Evolutionary conservation across 2,888 invertebrate species (phyloP).

Genomic region (Ceriagrion tenellum): DNA sequence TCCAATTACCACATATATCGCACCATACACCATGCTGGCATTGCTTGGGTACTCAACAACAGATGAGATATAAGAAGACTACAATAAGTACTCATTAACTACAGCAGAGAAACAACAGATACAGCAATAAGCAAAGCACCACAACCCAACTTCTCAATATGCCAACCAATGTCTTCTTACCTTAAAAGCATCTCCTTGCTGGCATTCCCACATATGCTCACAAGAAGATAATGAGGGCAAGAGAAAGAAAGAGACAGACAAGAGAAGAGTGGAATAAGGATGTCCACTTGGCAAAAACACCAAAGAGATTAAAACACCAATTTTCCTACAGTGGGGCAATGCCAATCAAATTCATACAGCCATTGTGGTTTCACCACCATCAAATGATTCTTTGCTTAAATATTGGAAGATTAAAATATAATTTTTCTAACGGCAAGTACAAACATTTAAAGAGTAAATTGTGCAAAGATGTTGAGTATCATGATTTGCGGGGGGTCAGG

Average conservation of each 20-base stretch:
- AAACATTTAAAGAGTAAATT: too few species aligned
- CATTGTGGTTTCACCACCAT: neutral
- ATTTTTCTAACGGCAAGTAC: too few species aligned
- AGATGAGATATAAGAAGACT: neutral
- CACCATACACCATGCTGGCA: neutral
- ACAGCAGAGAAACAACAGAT: neutral
- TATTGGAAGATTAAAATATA: too few species aligned
- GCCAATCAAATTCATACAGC: neutral
- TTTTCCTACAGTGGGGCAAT: neutral
- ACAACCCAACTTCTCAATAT: neutral
- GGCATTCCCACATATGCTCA: conserved; percentile 60
- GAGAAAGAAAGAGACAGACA: conserved; percentile 57
- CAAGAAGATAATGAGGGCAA: conserved; percentile 59
- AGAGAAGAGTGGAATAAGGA: conserved; percentile 57
- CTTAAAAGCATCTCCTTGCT: conserved; percentile 47
- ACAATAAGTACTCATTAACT: neutral
- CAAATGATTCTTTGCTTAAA: neutral
- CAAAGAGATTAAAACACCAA: conserved; percentile 9
- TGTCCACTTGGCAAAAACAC: conserved; percentile 20
- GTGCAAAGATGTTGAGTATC: too few species aligned
- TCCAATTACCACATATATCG: neutral
- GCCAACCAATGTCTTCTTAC: conserved; percentile 39
- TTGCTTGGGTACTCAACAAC: neutral
- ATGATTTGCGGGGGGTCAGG: too few species aligned
- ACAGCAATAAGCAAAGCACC: neutral